Evolutionary conservation across 2,888 invertebrate species (phyloP).

Genomic region (Choristoneura rosaceana): DNA sequence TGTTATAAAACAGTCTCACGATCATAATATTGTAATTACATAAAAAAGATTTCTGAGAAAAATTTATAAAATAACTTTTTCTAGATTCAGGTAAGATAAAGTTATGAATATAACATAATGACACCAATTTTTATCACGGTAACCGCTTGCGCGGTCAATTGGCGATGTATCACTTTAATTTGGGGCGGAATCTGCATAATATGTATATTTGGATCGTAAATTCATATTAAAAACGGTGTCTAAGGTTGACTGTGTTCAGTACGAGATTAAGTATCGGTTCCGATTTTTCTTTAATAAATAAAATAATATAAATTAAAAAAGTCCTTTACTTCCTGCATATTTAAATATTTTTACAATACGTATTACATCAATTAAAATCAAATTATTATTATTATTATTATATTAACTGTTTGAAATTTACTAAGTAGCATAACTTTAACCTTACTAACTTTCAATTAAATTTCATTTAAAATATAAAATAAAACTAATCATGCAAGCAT

Average conservation of each 20-base stretch:
- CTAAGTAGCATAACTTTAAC: too few species aligned
- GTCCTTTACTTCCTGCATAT: too few species aligned
- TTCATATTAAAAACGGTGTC: neutral
- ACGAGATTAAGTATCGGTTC: neutral
- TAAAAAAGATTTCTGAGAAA: conserved; percentile 11
- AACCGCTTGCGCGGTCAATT: neutral
- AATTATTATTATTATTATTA: too few species aligned
- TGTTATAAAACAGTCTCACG: conserved; percentile 23
- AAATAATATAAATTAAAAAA: too few species aligned
- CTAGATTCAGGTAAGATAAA: conserved; percentile 4
- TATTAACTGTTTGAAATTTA: too few species aligned
- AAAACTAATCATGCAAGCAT: too few species aligned
- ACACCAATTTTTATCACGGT: conserved; percentile 1
- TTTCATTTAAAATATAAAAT: too few species aligned
- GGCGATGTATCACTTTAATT: conserved; percentile 5
- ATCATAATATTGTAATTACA: conserved; percentile 11
- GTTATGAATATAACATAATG: conserved; percentile 16
- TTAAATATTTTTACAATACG: too few species aligned
- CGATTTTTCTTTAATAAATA: neutral
- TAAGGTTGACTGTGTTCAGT: neutral
- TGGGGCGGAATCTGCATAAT: neutral
- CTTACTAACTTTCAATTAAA: too few species aligned
- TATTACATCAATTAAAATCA: too few species aligned
- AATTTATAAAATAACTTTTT: neutral
- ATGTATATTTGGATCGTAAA: neutral